Base-by-base conservation (phyloP, 2,113 vertebrate species). In the Thryonomys swinderianus region DNA sequence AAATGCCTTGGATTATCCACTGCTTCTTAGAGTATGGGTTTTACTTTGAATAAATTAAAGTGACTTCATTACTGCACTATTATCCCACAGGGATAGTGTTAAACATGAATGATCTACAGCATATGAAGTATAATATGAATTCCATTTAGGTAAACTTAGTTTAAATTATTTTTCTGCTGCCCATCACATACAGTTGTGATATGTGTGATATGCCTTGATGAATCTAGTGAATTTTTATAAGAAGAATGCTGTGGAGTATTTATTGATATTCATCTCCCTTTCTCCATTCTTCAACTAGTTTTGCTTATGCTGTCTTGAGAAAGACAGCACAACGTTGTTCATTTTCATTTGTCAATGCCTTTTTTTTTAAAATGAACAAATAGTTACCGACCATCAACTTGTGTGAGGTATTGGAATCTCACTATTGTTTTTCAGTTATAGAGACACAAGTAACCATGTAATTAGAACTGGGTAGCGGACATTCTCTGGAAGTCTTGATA, bases 271-370 rank as follows among this genome's bases (percentile, higher is more conserved):
- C 42, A 14, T 10, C 7, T 32, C 6, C 7, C 14, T 69, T 74
- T 55, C 32, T 61, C 83, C 80, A 57, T 88, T 93, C 82, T 61
- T n/a, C 7, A 76, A 59, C 27, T 85, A 78, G 40, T 57, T 42
- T 85, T 93, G 82, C 32, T 88, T 89, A 73, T n/a, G n/a, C n/a
- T n/a, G n/a, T n/a, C 7, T 80, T 86, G 42, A 78, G 42, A 92
- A 32, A 61, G 20, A 53, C 0, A 1, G 0, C 20, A 62, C 23
- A 34, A 2, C 74, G 8, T 55, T 59, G 0, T 67, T 87, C 8
- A 73, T 3, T 92, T 40, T 37, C 5, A 66, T 76, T 92, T 90
- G 27, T n/a, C 51, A 16, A 55, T 93, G 17, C 0, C 8, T 73
- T 96, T 7, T 55, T 73, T 96, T 7, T 55, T 82, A 67, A 82